Percentiles rank a stretch among this genome's conserved stretches.
These are phyloP conservation scores for Allobates femoralis DNA, from an alignment of 2,797 vertebrate species.

Conservation along the genomic window DNA sequence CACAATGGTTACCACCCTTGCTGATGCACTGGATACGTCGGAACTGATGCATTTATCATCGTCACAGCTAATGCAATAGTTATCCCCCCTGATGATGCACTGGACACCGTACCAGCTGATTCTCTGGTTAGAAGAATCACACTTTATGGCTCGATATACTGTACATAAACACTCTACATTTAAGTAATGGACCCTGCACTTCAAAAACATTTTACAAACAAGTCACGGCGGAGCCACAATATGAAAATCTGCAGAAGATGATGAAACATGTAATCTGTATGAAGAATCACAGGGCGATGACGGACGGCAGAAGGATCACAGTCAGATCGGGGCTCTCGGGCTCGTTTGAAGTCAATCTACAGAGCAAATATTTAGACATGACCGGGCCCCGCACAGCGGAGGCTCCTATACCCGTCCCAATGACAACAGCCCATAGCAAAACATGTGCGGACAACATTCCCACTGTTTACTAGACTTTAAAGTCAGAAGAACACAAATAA, in stretches of 20 bases:
- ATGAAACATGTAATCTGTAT: background rate
- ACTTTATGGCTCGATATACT: background rate
- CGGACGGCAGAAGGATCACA: background rate
- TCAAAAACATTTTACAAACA: background rate
- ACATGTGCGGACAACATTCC: background rate
- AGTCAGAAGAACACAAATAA: background rate
- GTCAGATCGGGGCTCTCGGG: background rate
- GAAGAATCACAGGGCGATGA: background rate
- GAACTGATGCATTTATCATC: no score
- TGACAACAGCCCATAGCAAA: background rate
- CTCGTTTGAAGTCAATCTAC: background rate
- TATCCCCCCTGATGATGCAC: no score
- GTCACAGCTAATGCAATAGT: no score
- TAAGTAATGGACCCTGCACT: background rate
- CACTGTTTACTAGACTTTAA: background rate
- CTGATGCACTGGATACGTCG: no score
- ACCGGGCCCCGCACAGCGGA: background rate
- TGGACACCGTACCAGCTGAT: no score
- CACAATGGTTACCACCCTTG: no score
- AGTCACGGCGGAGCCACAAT: background rate
- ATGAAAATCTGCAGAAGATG: background rate
- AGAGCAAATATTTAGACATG: slow-evolving; percentile 40
- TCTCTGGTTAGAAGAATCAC: no score
- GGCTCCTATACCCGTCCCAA: slow-evolving; percentile 1
- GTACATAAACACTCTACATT: background rate